phyloP scores from a whole-genome alignment of 1,140 invertebrate genomes.

The Drosophila nannoptera region DNA sequence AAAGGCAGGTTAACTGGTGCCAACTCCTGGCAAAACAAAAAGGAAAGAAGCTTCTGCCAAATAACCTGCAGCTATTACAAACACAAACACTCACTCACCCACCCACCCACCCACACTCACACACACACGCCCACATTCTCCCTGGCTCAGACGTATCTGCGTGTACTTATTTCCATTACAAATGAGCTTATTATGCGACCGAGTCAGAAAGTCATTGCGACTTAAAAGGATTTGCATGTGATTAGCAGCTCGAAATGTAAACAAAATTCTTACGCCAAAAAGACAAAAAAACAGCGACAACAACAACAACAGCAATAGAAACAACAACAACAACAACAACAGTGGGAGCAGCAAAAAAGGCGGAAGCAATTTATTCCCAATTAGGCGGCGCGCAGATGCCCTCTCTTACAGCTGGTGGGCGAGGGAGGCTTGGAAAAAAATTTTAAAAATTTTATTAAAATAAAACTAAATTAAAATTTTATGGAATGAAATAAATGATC shows the following conservation, averaged over 20 bases:
- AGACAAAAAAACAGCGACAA: constrained; percentile 48
- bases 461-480: background rate
- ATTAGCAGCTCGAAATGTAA: constrained; percentile 74
- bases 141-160: constrained; percentile 13
- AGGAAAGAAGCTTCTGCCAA: constrained; percentile 57
- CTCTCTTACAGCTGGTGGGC: background rate
- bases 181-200: constrained; percentile 75
- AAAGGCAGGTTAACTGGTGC: constrained; percentile 47
- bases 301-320: background rate
- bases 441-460: background rate
- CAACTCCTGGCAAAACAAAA: constrained; percentile 16
- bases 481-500: no score
- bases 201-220: constrained; percentile 75
- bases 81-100: constrained; percentile 33
- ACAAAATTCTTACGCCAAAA: constrained; percentile 66
- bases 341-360: no score
- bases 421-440: no score
- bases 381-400: constrained; percentile 3
- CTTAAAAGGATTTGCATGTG: constrained; percentile 77
- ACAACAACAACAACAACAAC: background rate
- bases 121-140: no score
- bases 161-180: constrained; percentile 63
- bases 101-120: background rate
- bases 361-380: background rate
- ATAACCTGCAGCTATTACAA: constrained; percentile 62